Evolutionary conservation across 2,113 vertebrate genomes (phyloP), one percentile per base, ranked within the genome.

Genomic region (Festucalex cinctus): DNA sequence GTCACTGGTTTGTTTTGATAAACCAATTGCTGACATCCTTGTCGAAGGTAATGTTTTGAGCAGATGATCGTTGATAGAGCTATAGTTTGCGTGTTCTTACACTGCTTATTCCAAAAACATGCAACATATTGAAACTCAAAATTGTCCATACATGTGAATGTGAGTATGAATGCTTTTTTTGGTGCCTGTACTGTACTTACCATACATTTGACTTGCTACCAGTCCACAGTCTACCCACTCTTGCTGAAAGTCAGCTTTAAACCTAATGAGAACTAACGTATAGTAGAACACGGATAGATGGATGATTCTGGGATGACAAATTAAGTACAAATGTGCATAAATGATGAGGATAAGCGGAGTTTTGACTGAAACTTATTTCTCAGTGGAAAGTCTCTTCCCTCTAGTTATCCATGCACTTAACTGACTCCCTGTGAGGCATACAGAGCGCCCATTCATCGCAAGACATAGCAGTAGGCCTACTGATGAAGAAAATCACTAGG

Each of bases 351-450:
- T 35, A 51, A n/a, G 44, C 1, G 0, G 16, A 9, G 26, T 41
- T 48, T 24, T 39, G 10, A 28, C 12, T 62, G 39, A n/a, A 68
- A 58, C 43, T 44, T 14, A 65, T 67, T 39, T 16, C 22, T 37
- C 59, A 13, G 49, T 59, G 41, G 28, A 59, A 62, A 59, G 37
- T 36, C 10, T 66, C n/a, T 48, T 49, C 39, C 73, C 73, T 71
- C 51, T 51, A 66, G 72, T 71, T 59, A 73, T 65, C 22, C 0
- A 24, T 67, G 71, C 65, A 77, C 74, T 82, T 68, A 43, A 70
- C 43, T 70, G 72, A 59, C 74, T 71, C 73, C 58, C 69, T 66
- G 37, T 53, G 70, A 81, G 68, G 66, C 63, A 49, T 68, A 0
- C 10, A 19, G 43, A 68, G 53, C 44, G 56, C 28, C 35, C 46